Base-by-base conservation (phyloP, 2,797 vertebrate species). In the Clarias platycephalus region DNA sequence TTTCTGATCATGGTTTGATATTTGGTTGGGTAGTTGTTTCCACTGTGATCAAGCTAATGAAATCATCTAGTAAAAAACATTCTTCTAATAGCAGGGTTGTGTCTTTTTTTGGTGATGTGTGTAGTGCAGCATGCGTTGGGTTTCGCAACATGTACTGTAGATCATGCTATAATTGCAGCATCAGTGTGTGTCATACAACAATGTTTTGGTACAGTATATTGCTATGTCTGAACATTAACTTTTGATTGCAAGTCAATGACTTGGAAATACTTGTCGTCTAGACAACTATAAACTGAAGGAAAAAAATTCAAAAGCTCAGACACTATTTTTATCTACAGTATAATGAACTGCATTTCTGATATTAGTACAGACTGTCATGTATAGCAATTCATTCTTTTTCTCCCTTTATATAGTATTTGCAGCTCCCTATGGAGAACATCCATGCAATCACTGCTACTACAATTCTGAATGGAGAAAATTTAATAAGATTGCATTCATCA, bases 341-440 rank as follows among this genome's bases (percentile, higher is more conserved):
- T 49, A 44, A n/a, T 71, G 24, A 71, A 44, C 37, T 74, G 44
- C 26, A 75, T 28, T 28, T 16, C 49, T 53, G 15, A 6, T 15
- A 8, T 26, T 53, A 26, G 40, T 24, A 18, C 15, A 26, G 2
- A 49, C 6, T 74, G 71, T 15, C n/a, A 53, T 28, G 16, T 18
- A 1, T 74, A 53, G 9, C 49, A 57, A 34, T 57, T 34, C 26
- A 34, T 9, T 12, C 26, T 15, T 55, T 68, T 5, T 53, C 37
- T 64, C 22, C 28, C 13, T 63, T 31, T 70, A 58, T 18, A 49
- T 12, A 49, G 44, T 49, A 26, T 62, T 34, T 80, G 57, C 66
- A 20, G n/a, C 70, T 18, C 57, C 68, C 40, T 57, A 76, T 18
- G 55, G n/a, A 70, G 22, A 60, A 37, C 62, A 84, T 84, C n/a